Base-by-base conservation (phyloP, 2,888 invertebrate species). In the Conus canariensis region DNA sequence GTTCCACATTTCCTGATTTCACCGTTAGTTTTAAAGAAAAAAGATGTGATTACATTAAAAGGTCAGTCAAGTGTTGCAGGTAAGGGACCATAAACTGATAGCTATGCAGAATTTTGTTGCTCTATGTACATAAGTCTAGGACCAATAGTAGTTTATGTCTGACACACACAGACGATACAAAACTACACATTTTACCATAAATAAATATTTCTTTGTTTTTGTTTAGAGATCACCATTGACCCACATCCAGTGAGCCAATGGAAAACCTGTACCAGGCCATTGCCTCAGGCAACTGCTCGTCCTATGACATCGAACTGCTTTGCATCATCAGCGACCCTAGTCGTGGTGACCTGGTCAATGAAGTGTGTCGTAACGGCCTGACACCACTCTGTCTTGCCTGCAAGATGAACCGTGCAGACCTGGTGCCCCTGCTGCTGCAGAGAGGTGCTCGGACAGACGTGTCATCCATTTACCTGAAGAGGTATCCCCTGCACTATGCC, bases 401-500 rank as follows among this genome's bases (percentile, higher is more conserved):
- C 90, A 90, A 91, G 67, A 64, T 90, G 82, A 90, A 92, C n/a
- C 89, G 91, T 16, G 88, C 87, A 14, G 92, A 91, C 64, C 88
- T 92, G 16, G 90, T 92, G 16, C 86, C 87, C 5, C 77, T 91
- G 30, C 88, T 92, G 14, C 87, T 92, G 67, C 87, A 80, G 16
- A 89, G 88, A 86, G 91, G 92, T 10, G 92, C 92, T 16, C 60
- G 86, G 22, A 85, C 90, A 2, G 91, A 92, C 77, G 90, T 86
- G 16, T 22, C 60, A 9, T 87, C 87, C 59, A 70, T 88, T 22
- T 87, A 82, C 22, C 70, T 87, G 87, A 86, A 77, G 10, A 92
- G 85, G 59, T 67, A 30, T 2, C 91, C 92, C 25, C 91, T 92
- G n/a, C 92, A 92, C 67, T 92, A 87, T 87, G 92, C 92, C 22